Evolutionary conservation across 1,140 invertebrate genomes (phyloP).

Genomic region (Pseudomyrmex cubaensis): DNA sequence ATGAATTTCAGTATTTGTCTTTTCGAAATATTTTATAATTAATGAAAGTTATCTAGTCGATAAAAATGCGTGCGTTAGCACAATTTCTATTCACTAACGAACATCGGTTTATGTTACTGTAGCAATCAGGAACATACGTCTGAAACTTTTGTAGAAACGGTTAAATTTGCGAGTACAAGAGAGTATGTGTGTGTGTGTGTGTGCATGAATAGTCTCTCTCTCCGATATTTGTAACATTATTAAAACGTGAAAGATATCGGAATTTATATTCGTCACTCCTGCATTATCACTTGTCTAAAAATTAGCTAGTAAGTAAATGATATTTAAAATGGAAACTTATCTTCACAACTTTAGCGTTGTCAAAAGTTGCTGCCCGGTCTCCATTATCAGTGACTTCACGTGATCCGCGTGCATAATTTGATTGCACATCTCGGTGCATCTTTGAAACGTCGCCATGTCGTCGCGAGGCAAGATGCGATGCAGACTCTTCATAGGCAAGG

Average conservation of each 20-base stretch:
- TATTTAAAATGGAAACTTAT: slow-evolving; percentile 25
- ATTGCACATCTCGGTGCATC: slow-evolving; percentile 85
- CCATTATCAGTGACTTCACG: slow-evolving; percentile 87
- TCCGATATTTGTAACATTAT: background rate
- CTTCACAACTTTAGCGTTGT: slow-evolving; percentile 85
- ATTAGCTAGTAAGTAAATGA: slow-evolving; percentile 40
- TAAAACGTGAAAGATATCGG: slow-evolving; percentile 23
- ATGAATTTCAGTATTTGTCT: slow-evolving; percentile 61
- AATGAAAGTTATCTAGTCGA: slow-evolving; percentile 49
- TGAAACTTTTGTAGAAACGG: slow-evolving; percentile 57
- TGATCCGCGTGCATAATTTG: slow-evolving; percentile 87
- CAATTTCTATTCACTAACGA: slow-evolving; percentile 44
- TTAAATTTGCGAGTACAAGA: slow-evolving; percentile 34
- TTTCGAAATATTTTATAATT: slow-evolving; percentile 56
- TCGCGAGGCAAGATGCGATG: slow-evolving; percentile 84
- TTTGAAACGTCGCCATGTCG: slow-evolving; percentile 80
- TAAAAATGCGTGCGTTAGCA: slow-evolving; percentile 59
- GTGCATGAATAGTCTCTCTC: too few relatives aligned
- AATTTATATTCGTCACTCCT: slow-evolving; percentile 43
- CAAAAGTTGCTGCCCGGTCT: slow-evolving; percentile 87
- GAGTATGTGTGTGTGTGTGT: too few relatives aligned
- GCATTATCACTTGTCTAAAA: slow-evolving; percentile 39
- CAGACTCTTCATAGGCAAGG: slow-evolving; percentile 84
- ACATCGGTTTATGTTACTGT: slow-evolving; percentile 20
- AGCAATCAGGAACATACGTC: slow-evolving; percentile 50